Conservation (phyloP, 2,113 vertebrate genomes). For the Junco hyemalis region DNA sequence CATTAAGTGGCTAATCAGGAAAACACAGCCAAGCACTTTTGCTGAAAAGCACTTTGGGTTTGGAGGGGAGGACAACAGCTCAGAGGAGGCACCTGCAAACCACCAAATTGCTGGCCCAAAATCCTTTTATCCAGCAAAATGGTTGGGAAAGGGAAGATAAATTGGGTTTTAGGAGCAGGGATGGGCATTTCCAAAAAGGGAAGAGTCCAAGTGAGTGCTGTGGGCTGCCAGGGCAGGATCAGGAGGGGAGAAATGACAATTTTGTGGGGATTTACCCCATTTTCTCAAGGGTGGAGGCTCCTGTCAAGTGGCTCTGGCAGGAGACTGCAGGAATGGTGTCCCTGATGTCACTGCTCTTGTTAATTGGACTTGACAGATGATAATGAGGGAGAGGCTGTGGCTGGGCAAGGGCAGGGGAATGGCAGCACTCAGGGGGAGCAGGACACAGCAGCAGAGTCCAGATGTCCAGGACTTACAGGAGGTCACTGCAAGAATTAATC, state of each 20-base stretch:
- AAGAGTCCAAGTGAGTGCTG: not conserved
- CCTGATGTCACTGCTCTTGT: not conserved
- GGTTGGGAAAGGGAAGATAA: not conserved
- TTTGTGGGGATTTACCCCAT: not conserved
- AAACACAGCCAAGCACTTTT: not conserved
- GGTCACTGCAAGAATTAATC: not conserved
- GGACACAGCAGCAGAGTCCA: not conserved
- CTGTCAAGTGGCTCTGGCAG: not conserved
- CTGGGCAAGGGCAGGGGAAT: not conserved
- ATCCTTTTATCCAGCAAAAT: not conserved
- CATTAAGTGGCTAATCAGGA: slow-evolving; percentile 16
- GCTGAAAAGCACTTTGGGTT: not conserved
- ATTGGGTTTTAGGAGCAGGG: not conserved
- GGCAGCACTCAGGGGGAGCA: not conserved
- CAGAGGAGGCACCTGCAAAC: not conserved
- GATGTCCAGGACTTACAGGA: not conserved
- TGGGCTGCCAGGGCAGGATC: not conserved
- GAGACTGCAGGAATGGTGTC: not conserved
- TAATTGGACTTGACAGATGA: slow-evolving; percentile 45
- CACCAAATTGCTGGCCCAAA: not conserved
- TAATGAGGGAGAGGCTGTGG: slow-evolving; percentile 13
- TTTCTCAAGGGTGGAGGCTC: not conserved
- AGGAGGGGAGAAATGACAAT: not conserved
- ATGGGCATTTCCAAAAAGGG: not conserved
- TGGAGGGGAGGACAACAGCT: not conserved